phyloP scores from a whole-genome alignment of 2,797 vertebrate species.

The Etheostoma nigrum region DNA sequence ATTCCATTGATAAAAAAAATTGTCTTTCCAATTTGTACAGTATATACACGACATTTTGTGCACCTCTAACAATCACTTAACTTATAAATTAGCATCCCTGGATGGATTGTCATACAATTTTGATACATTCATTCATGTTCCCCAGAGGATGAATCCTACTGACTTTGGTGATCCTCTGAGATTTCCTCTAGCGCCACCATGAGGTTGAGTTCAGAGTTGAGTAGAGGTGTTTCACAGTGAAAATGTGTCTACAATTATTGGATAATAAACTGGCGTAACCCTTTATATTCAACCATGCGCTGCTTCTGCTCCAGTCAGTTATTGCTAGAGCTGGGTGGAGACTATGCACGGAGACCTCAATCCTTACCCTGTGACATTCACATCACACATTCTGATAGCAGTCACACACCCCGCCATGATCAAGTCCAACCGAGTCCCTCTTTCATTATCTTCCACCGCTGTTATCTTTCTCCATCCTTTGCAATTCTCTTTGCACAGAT shows the following conservation, averaged over 20 bases:
- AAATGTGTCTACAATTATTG: no score
- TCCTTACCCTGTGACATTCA: conserved; percentile 29
- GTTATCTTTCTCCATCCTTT: conserved; percentile 60
- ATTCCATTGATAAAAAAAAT: no score
- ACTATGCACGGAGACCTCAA: background rate
- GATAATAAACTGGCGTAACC: background rate
- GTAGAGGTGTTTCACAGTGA: no score
- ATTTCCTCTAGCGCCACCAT: background rate
- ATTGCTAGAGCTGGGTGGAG: background rate
- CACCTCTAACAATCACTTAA: no score
- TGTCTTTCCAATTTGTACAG: no score
- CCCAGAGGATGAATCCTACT: background rate
- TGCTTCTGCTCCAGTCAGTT: background rate
- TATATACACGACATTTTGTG: no score
- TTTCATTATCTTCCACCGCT: conserved; percentile 51
- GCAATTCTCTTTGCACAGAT: conserved; percentile 46
- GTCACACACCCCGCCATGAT: conserved; percentile 17
- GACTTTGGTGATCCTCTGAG: background rate
- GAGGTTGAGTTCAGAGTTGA: background rate
- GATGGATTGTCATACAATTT: background rate
- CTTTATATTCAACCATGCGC: background rate
- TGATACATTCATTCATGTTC: background rate
- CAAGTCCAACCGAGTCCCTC: conserved; percentile 39
- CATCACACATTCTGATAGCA: conserved; percentile 23
- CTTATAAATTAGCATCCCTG: no score